Conservation (phyloP, 1,140 invertebrate genomes). For the Heliconius congener region DNA sequence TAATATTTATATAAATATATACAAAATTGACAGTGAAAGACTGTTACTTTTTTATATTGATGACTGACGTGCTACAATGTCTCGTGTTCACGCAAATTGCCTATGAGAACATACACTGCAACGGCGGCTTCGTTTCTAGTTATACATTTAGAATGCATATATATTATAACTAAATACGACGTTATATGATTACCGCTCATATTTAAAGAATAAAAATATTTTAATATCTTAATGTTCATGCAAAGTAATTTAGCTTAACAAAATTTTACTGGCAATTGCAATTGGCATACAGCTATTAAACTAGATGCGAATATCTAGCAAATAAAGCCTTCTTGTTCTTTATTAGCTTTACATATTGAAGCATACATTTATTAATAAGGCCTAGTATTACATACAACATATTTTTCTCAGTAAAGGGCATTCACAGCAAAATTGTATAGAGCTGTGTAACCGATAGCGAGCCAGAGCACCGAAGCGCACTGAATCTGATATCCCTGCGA, state of each 20-base stretch:
- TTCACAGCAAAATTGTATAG: conserved; percentile 30
- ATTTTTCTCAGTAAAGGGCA: conserved; percentile 1
- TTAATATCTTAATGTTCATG: too few relatives aligned
- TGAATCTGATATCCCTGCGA: conserved; percentile 38
- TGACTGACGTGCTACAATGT: not conserved
- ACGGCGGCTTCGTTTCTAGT: not conserved
- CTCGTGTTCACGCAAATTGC: not conserved
- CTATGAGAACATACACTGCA: not conserved
- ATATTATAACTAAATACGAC: too few relatives aligned
- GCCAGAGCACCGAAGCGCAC: conserved; percentile 25
- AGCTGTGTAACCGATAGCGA: conserved; percentile 22
- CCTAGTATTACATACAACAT: not conserved
- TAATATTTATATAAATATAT: not conserved
- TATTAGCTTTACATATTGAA: not conserved
- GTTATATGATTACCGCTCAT: too few relatives aligned
- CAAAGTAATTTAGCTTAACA: not conserved
- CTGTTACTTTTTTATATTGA: not conserved
- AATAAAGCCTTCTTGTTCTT: not conserved
- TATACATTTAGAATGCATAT: too few relatives aligned
- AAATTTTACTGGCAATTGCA: too few relatives aligned
- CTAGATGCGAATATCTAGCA: not conserved
- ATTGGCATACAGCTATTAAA: not conserved
- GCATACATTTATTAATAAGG: not conserved
- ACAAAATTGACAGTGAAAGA: not conserved
- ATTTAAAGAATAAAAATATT: too few relatives aligned